A percentile compares a stretch with the other conserved stretches of the same genome.
Evolutionary conservation across 2,888 invertebrate genomes (phyloP).

Genomic region (Craniophora ligustri): DNA sequence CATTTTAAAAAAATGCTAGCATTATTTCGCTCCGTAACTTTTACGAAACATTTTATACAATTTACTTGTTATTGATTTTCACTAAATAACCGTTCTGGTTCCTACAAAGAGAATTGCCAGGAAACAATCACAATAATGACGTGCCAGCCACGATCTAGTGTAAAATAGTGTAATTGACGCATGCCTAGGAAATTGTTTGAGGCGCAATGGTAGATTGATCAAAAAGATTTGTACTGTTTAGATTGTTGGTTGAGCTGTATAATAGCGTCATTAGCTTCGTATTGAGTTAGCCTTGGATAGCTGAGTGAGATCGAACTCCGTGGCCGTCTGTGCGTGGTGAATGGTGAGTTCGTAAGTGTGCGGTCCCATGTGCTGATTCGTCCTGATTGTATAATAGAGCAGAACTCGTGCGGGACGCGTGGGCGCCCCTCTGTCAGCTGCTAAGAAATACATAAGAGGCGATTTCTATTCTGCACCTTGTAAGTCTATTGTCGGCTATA

Average conservation of each 20-base stretch:
- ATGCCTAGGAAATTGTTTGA: constrained; percentile 58
- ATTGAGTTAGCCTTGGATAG: constrained; percentile 53
- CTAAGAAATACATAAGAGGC: constrained; percentile 66
- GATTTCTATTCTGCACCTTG: constrained; percentile 69
- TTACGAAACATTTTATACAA: constrained; percentile 34
- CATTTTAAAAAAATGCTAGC: constrained; percentile 27
- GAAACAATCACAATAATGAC: constrained; percentile 60
- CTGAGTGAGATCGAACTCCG: constrained; percentile 46
- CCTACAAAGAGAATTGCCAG: constrained; percentile 47
- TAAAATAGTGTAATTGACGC: constrained; percentile 64
- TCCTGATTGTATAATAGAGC: constrained; percentile 85
- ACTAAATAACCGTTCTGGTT: constrained; percentile 41
- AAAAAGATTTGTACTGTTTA: constrained; percentile 29
- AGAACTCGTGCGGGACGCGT: constrained; percentile 81
- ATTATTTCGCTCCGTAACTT: constrained; percentile 29
- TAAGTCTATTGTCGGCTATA: constrained; percentile 57
- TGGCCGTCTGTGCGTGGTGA: constrained; percentile 36
- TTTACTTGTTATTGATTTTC: constrained; percentile 3
- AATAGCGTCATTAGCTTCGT: constrained; percentile 34
- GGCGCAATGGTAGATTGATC: constrained; percentile 40
- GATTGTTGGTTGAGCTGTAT: constrained; percentile 37
- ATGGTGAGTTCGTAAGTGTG: constrained; percentile 24
- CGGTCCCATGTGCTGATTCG: constrained; percentile 80
- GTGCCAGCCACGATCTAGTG: constrained; percentile 57
- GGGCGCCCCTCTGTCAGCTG: constrained; percentile 82